Evolutionary conservation across 2,888 invertebrate species (phyloP).

Genomic region (Zootermopsis nevadensis): DNA sequence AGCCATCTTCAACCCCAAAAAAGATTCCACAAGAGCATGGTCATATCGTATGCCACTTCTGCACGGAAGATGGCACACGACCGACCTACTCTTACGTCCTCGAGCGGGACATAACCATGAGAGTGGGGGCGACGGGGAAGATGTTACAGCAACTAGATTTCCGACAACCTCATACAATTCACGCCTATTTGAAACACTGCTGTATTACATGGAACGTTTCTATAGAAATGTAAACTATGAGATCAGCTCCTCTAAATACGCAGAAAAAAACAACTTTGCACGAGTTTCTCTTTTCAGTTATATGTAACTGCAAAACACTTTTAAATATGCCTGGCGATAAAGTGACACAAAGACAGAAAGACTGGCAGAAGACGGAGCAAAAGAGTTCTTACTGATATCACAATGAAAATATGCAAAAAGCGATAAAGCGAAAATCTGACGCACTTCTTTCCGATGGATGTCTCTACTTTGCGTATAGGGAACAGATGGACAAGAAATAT

Average conservation of each 20-base stretch:
- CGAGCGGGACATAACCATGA: background rate
- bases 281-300: slow-evolving; percentile 3
- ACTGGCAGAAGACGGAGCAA: background rate
- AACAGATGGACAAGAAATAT: too few relatives aligned
- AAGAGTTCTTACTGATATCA: background rate
- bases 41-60: background rate
- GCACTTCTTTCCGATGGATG: too few relatives aligned
- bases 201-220: slow-evolving; percentile 13
- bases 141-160: background rate
- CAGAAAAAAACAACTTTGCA: background rate
- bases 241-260: slow-evolving; percentile 17
- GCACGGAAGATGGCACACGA: background rate
- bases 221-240: slow-evolving; percentile 22
- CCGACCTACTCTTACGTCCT: background rate
- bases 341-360: background rate
- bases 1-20: too few relatives aligned
- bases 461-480: too few relatives aligned
- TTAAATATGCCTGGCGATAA: background rate
- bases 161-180: background rate
- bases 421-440: background rate
- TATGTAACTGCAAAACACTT: background rate
- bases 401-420: background rate
- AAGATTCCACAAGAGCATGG: too few relatives aligned
- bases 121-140: background rate
- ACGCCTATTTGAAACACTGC: slow-evolving; percentile 9